Conservation (phyloP, 1,140 invertebrate genomes). For the Drosophila insularis region DNA sequence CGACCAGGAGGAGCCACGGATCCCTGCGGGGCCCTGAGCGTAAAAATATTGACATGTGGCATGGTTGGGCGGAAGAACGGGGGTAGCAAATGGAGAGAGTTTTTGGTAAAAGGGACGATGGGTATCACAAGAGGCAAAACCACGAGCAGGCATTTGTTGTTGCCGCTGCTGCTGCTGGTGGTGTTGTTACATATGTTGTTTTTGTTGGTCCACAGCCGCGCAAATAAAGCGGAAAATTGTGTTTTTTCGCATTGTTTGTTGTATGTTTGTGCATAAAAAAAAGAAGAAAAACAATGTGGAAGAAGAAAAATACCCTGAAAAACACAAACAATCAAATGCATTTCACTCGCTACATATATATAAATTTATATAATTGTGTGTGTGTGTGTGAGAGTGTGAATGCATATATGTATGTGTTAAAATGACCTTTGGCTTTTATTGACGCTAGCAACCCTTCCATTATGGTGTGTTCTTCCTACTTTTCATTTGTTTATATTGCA, state of each 20-base stretch:
- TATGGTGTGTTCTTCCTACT: slow-evolving; percentile 8
- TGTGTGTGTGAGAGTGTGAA: neutral
- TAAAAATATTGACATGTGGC: slow-evolving; percentile 77
- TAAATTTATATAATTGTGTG: neutral
- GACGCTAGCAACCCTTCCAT: slow-evolving; percentile 27
- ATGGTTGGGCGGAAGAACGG: slow-evolving; percentile 1
- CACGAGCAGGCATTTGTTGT: slow-evolving; percentile 26
- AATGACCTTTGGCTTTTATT: slow-evolving; percentile 74
- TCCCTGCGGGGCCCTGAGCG: slow-evolving; percentile 53
- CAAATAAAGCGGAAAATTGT: slow-evolving; percentile 78
- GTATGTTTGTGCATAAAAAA: slow-evolving; percentile 27
- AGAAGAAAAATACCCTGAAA: slow-evolving; percentile 42
- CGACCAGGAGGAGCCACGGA: slow-evolving; percentile 18
- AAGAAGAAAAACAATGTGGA: slow-evolving; percentile 21
- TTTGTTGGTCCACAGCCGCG: slow-evolving; percentile 37
- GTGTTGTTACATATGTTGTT: slow-evolving; percentile 38
- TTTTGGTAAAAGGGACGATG: neutral
- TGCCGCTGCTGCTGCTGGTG: neutral
- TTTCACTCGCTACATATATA: slow-evolving; percentile 47
- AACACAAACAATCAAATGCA: slow-evolving; percentile 75
- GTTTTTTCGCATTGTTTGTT: slow-evolving; percentile 54
- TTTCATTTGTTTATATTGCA: slow-evolving; percentile 36
- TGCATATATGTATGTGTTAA: slow-evolving; percentile 46
- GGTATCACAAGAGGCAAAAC: slow-evolving; percentile 44
- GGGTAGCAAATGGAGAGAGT: no score